Evolutionary conservation across 2,888 invertebrate species (phyloP), one percentile per base, ranked within the genome.

Genomic region (Sisyra terminalis): DNA sequence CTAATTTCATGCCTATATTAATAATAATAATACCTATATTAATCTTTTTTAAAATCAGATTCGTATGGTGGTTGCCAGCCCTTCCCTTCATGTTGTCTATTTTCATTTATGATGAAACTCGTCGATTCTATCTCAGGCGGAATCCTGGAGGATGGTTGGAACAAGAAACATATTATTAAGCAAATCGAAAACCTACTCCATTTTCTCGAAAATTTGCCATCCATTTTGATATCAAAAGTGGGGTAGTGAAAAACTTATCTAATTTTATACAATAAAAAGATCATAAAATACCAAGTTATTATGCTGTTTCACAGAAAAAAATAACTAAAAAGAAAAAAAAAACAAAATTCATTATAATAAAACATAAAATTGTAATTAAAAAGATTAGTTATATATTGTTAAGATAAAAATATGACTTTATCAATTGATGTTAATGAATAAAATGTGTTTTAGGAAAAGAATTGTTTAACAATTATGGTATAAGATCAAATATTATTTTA

Each of bases 101-200:
- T 73, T 96, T 96, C 77, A 82, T 96, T 66, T 97, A 96, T 72
- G 97, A 97, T 69, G 97, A 97, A 74, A 81, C 84, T 63, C 82
- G 97, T 69, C 86, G 94, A 69, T 92, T 88, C 75, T 89, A 94
- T 70, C 76, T 96, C 63, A 84, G 96, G 69, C 85, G 92, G 71
- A 88, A 90, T 69, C 96, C 96, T 51, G 96, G 96, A 60, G 94
- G 96, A 61, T 97, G 93, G 92, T 79, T 97, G 63, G 96, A 97
- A 71, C 84, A 87, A 70, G 96, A 97, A 76, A 97, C 96, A 66
- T 97, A 96, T 73, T 96, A 96, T 73, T 89, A 88, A 73, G 55
- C 51, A 52, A 49, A 24, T 24, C 24, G 24, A 24, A 24, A 24
- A 24, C 3, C 24, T 24, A 24, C 24, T 24, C 24, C 24, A 24